Base-by-base conservation (phyloP, 2,113 vertebrate species). In the Onychorhynchus coronatus region DNA sequence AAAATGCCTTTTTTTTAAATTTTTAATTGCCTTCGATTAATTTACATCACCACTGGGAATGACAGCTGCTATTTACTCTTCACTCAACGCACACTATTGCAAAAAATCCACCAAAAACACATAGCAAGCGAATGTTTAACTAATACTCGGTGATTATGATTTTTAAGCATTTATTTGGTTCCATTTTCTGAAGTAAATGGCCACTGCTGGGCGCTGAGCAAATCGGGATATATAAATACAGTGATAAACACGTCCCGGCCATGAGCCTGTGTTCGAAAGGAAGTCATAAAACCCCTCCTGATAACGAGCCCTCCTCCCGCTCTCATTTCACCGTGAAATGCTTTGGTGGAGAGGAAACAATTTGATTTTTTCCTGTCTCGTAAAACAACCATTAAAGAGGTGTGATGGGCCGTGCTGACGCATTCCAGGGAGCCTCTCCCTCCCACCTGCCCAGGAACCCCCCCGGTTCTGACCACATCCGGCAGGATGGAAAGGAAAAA, bases 291-390 rank as follows among this genome's bases (percentile, higher is more conserved):
- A 82, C 53, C 88, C 66, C 17, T 46, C 56, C 37, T 31, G 94
- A 97, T 90, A 96, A 91, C 75, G 52, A 91, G 84, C 55, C 92
- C 81, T 78, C 95, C 97, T 96, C 97, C 96, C 80, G 47, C 76
- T 97, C 88, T 88, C 67, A 22, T 52, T 46, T 53, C 79, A 46
- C 14, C 5, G 46, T 89, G 49, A 96, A 95, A 95, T 63, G 86
- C 86, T 98, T 94, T 79, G 84, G 41, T 97, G 97, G 85, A 93
- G 93, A 97, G 98, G 98, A 98, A 98, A 93, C 96, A 96, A 98
- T 97, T 73, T 89, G 86, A 91, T 93, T 95, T 89, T 94, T 97
- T 97, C 96, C 97, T 95, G 96, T 92, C 95, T 94, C 97, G 87
- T 95, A 94, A 97, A 94, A 82, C 49, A 87, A 12, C 50, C 83